phyloP scores from a whole-genome alignment of 2,113 vertebrate species.

The Pseudorectes ferrugineus region DNA sequence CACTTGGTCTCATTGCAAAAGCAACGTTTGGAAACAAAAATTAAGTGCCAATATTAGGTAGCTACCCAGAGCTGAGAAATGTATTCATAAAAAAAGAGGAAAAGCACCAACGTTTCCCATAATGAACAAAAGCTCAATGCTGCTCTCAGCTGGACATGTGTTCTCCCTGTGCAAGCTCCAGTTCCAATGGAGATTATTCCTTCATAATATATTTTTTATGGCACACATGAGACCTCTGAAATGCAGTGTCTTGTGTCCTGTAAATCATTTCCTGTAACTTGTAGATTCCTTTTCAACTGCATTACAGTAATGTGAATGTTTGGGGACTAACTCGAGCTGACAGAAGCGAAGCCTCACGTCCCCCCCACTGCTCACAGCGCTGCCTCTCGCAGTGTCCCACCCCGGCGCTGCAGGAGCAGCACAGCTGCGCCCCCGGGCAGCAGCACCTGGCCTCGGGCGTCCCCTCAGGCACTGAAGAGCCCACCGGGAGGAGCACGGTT shows the following conservation, averaged over 20 bases:
- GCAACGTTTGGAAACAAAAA: conserved; percentile 21
- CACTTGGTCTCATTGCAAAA: neutral
- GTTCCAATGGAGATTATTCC: conserved; percentile 65
- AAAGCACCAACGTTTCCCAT: conserved; percentile 32
- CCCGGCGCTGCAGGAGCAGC: neutral
- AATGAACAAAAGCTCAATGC: conserved; percentile 83
- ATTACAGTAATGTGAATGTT: conserved; percentile 26
- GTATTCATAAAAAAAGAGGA: conserved; percentile 33
- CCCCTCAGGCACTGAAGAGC: accelerated
- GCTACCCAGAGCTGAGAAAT: conserved; percentile 6
- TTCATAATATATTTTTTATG: conserved; percentile 72
- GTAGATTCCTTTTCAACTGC: conserved; percentile 48
- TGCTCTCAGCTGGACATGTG: conserved; percentile 90
- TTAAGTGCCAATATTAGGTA: conserved; percentile 52
- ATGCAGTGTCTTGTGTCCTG: conserved; percentile 63
- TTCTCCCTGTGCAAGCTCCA: conserved; percentile 51
- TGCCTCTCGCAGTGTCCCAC: neutral
- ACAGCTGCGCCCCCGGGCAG: accelerated
- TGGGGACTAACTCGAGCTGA: neutral
- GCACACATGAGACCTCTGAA: conserved; percentile 69
- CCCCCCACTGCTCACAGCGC: neutral
- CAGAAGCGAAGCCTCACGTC: neutral
- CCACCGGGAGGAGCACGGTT: accelerated
- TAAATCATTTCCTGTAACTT: conserved; percentile 66
- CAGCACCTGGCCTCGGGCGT: accelerated